Evolutionary conservation across 2,113 vertebrate genomes (phyloP).

Genomic region (Recurvirostra avosetta): DNA sequence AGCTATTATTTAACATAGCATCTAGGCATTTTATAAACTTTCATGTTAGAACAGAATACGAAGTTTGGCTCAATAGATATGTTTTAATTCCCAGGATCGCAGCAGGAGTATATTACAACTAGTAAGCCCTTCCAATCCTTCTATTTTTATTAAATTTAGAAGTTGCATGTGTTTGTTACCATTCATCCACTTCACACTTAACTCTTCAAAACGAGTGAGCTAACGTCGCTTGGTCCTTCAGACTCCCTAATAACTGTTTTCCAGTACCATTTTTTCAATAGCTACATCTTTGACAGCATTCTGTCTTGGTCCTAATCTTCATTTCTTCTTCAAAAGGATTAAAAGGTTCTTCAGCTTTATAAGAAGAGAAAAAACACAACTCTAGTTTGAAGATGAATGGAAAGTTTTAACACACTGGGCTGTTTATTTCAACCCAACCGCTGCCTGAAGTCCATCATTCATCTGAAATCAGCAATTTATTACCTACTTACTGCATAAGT

Average conservation of each 20-base stretch:
- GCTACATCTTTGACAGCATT: background rate
- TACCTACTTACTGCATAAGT: background rate
- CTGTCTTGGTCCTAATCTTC: background rate
- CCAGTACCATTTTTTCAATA: background rate
- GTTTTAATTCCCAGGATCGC: background rate
- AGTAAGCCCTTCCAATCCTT: background rate
- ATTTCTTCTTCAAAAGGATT: background rate
- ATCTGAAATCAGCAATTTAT: background rate
- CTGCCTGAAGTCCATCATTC: background rate
- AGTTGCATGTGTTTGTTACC: background rate
- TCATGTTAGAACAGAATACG: background rate
- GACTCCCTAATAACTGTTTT: background rate
- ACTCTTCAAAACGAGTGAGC: background rate
- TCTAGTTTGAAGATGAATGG: background rate
- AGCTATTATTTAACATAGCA: background rate
- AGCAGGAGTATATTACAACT: background rate
- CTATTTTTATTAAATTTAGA: background rate
- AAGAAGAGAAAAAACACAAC: background rate
- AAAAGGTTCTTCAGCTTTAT: background rate
- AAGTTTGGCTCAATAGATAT: background rate
- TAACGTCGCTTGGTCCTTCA: fast-evolving
- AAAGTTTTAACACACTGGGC: background rate
- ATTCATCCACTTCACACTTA: background rate
- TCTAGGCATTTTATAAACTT: background rate
- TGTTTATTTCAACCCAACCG: background rate